phyloP scores from a whole-genome alignment of 2,113 vertebrate species.

The Romanogobio albipinnatus region DNA sequence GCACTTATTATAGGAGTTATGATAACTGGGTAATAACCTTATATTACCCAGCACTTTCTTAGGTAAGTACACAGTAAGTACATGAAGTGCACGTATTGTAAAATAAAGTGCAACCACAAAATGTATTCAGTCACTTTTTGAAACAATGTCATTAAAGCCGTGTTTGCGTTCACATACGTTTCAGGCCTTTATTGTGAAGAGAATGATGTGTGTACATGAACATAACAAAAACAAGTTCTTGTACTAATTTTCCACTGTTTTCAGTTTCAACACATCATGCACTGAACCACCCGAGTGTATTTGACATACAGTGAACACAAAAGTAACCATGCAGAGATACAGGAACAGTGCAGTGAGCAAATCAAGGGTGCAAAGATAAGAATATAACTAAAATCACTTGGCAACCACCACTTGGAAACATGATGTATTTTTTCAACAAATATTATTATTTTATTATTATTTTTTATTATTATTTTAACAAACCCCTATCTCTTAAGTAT shows the following conservation, averaged over 20 bases:
- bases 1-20: too few relatives aligned
- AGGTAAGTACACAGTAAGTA: too few relatives aligned
- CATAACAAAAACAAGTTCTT: neutral
- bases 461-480: neutral
- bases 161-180: neutral
- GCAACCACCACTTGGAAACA: too few relatives aligned
- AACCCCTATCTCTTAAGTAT: neutral
- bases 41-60: too few relatives aligned
- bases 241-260: neutral
- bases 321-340: conserved; percentile 34
- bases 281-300: neutral
- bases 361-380: neutral
- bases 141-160: neutral
- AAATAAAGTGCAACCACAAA: too few relatives aligned
- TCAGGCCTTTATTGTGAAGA: neutral
- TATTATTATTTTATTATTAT: too few relatives aligned
- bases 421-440: too few relatives aligned
- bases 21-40: too few relatives aligned
- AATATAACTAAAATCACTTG: too few relatives aligned
- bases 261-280: conserved; percentile 32
- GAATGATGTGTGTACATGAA: too few relatives aligned
- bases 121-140: neutral
- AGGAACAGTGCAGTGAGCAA: neutral
- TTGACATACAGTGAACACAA: conserved; percentile 32
- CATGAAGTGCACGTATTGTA: too few relatives aligned